Evolutionary conservation across 2,113 vertebrate species (phyloP).

Genomic region (Sinocyclocheilus grahami): DNA sequence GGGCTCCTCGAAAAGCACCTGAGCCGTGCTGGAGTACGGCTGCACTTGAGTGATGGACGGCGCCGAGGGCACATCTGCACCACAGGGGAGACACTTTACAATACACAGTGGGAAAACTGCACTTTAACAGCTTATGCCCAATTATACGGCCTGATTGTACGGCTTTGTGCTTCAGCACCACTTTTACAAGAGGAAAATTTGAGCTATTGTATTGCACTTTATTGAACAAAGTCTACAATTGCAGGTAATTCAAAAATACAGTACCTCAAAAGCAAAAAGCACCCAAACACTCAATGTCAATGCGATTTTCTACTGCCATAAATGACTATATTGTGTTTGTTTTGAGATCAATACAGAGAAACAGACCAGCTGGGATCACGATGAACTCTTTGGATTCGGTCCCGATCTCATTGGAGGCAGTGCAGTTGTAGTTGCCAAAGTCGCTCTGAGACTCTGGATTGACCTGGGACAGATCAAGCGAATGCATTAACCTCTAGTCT

Average conservation of each 20-base stretch:
- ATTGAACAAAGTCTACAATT: neutral
- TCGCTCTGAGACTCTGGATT: slow-evolving; percentile 94
- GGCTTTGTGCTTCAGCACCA: neutral
- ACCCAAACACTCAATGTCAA: slow-evolving; percentile 16
- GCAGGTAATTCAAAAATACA: neutral
- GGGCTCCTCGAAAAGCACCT: slow-evolving; percentile 88
- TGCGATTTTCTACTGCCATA: neutral
- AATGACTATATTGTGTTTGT: neutral
- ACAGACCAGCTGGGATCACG: slow-evolving; percentile 95
- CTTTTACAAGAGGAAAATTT: neutral
- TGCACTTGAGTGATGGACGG: slow-evolving; percentile 85
- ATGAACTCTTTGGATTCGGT: slow-evolving; percentile 97
- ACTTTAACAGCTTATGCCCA: neutral
- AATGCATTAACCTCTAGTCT: slow-evolving; percentile 46
- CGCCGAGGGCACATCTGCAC: slow-evolving; percentile 90
- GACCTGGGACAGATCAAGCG: slow-evolving; percentile 74
- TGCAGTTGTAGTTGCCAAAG: slow-evolving; percentile 98
- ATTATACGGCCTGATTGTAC: neutral
- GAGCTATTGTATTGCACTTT: neutral
- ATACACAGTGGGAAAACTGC: neutral
- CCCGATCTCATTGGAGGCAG: slow-evolving; percentile 93
- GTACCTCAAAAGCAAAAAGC: neutral
- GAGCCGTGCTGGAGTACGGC: slow-evolving; percentile 92
- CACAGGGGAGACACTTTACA: slow-evolving; percentile 8
- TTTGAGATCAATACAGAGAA: slow-evolving; percentile 28